phyloP scores from a whole-genome alignment of 2,888 invertebrate species.

The Tetanocera ferruginea region DNA sequence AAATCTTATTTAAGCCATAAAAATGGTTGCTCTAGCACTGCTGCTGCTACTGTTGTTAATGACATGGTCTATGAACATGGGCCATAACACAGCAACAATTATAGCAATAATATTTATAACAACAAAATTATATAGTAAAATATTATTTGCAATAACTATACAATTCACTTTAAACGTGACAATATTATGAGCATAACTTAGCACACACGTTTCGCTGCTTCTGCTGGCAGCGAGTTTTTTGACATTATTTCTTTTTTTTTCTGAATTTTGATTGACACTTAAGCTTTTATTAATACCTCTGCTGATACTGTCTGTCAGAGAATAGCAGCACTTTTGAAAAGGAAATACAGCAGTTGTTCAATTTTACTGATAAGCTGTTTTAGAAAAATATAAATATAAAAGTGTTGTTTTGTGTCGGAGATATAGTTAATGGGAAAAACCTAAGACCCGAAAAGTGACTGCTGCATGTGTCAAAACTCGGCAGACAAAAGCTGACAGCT shows the following conservation, averaged over 20 bases:
- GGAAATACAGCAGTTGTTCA: neutral
- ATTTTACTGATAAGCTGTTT: neutral
- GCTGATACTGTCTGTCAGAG: neutral
- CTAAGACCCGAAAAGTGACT: neutral
- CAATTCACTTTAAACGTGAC: neutral
- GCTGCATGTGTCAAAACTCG: no score
- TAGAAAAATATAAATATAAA: neutral
- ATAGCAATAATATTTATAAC: neutral
- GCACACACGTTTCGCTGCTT: neutral
- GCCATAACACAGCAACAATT: neutral
- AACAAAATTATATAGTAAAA: neutral
- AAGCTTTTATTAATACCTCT: neutral
- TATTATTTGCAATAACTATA: neutral
- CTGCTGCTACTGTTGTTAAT: neutral
- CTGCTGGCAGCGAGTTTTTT: neutral
- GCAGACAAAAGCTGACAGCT: no score
- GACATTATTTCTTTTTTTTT: neutral
- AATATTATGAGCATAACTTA: neutral
- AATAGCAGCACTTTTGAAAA: neutral
- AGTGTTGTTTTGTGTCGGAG: neutral
- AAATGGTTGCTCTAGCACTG: neutral
- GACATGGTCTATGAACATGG: neutral
- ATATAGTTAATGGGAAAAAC: neutral
- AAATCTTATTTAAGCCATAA: conserved; percentile 30
- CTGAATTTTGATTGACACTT: conserved; percentile 12